Percentiles rank a stretch among this genome's conserved stretches.
Evolutionary conservation across 92 coral and sea anemone species (phyloP).

Genomic region (Bergia puertoricense): DNA sequence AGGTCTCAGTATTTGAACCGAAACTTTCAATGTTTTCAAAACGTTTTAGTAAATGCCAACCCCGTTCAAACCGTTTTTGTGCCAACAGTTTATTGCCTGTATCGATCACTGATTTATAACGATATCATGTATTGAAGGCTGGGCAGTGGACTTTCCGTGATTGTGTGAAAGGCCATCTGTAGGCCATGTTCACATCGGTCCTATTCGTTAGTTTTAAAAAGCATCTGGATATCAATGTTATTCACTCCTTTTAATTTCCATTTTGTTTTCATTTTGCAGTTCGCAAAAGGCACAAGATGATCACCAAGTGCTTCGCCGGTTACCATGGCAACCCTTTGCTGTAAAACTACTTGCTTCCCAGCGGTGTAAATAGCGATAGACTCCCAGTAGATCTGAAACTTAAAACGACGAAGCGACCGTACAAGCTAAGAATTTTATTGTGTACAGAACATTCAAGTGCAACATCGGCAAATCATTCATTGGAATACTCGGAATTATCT

Average conservation of each 20-base stretch:
- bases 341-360: not conserved
- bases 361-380: not conserved
- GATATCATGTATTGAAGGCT: no score
- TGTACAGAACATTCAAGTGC: constrained; percentile 28
- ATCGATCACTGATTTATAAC: no score
- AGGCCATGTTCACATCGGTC: no score
- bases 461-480: constrained; percentile 24
- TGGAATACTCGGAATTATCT: not conserved
- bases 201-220: no score
- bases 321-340: not conserved
- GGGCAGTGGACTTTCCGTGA: no score
- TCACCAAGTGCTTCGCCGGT: not conserved
- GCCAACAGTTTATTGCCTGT: no score
- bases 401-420: not conserved
- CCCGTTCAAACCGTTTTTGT: no score
- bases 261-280: not conserved
- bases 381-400: not conserved
- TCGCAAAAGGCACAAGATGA: not conserved
- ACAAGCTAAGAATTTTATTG: constrained; percentile 14
- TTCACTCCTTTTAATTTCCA: not conserved
- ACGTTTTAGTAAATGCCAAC: no score
- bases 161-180: no score
- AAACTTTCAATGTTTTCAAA: no score
- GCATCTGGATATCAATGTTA: not conserved
- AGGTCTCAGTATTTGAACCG: no score